A percentile compares a stretch with the other conserved stretches of the same genome.
These are phyloP conservation scores for Scarus forsteni DNA, from an alignment of 2,797 vertebrate species.

Conservation along the genomic window DNA sequence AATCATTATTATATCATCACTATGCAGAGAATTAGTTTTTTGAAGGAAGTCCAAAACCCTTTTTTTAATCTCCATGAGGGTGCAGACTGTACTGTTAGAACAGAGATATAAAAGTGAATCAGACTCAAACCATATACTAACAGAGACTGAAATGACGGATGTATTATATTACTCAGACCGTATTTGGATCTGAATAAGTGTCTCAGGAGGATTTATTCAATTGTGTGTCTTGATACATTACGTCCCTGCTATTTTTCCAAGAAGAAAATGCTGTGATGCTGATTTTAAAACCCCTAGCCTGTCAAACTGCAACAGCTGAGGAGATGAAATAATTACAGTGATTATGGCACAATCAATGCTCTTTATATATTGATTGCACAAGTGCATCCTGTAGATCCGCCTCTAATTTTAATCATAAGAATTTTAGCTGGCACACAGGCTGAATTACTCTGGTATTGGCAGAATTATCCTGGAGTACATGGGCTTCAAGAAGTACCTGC, in stretches of 20 bases:
- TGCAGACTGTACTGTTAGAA: constrained; percentile 4
- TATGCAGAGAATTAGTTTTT: constrained; percentile 6
- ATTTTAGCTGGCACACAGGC: constrained; percentile 20
- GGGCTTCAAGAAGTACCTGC: background rate
- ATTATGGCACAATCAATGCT: constrained; percentile 9
- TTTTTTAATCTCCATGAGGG: background rate
- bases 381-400: constrained; percentile 16
- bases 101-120: background rate
- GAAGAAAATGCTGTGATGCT: background rate
- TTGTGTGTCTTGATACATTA: constrained; percentile 18
- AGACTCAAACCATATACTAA: background rate
- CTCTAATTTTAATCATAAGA: constrained; percentile 23
- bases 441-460: constrained; percentile 2
- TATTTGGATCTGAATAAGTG: constrained; percentile 5
- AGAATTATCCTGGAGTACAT: constrained; percentile 2
- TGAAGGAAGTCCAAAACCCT: background rate
- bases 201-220: constrained; percentile 6
- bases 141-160: constrained; percentile 12
- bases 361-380: constrained; percentile 31
- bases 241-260: background rate
- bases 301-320: background rate
- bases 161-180: background rate
- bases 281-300: background rate
- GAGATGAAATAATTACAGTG: constrained; percentile 12
- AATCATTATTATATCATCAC: too few relatives aligned